Evolutionary conservation across 1,140 invertebrate species (phyloP).

Genomic region (Lordiphosa collinella): DNA sequence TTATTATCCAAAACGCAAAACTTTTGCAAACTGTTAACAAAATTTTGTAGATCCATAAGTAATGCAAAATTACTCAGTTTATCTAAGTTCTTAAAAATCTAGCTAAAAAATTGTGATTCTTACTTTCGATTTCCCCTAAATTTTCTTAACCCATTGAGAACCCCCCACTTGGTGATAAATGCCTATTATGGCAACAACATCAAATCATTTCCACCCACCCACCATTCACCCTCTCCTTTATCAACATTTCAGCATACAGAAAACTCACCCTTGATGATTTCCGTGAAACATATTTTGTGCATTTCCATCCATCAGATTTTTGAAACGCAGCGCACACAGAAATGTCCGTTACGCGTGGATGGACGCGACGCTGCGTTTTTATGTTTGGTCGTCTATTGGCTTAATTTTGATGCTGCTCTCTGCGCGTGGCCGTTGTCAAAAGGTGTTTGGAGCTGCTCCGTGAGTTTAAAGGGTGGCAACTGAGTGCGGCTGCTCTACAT

Average conservation of each 20-base stretch:
- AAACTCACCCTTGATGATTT: constrained; percentile 80
- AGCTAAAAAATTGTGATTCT: too few species aligned
- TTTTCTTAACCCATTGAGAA: too few species aligned
- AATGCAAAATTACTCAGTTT: too few species aligned
- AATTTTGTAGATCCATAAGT: too few species aligned
- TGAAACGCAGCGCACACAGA: constrained; percentile 63
- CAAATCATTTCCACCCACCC: too few species aligned
- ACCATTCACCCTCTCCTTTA: too few species aligned
- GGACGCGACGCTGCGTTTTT: constrained; percentile 67
- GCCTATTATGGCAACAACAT: too few species aligned
- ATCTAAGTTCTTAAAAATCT: too few species aligned
- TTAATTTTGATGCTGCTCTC: constrained; percentile 74
- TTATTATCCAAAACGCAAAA: too few species aligned
- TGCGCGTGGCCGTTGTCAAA: constrained; percentile 57
- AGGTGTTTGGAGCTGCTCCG: not conserved
- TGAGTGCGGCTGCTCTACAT: not conserved
- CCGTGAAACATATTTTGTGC: constrained; percentile 80
- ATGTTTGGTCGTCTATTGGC: constrained; percentile 59
- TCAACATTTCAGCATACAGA: not conserved
- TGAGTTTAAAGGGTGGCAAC: not conserved
- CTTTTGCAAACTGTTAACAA: too few species aligned
- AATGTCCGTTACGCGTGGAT: constrained; percentile 71
- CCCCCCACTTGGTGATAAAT: too few species aligned
- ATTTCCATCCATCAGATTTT: constrained; percentile 80
- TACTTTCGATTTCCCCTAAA: too few species aligned